Percentiles rank a stretch among this genome's conserved stretches.
These are phyloP conservation scores for Augiades crinisus DNA, from an alignment of 2,888 invertebrate genomes.

Conservation along the genomic window DNA sequence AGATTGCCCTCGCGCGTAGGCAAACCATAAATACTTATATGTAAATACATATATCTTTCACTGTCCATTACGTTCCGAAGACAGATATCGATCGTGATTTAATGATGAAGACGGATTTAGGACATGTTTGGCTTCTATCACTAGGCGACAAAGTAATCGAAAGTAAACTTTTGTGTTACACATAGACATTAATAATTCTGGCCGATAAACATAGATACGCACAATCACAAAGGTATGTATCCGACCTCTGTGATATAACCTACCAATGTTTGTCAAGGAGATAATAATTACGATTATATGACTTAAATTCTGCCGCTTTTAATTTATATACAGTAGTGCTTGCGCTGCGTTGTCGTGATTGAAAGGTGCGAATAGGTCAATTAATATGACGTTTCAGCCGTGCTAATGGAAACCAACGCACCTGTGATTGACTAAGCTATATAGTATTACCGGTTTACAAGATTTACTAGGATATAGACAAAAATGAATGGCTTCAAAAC, in stretches of 20 bases:
- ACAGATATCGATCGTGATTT: conserved; percentile 52
- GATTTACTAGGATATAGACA: too few species aligned
- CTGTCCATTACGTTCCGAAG: conserved; percentile 23
- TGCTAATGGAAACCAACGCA: too few species aligned
- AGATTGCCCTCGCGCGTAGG: not conserved
- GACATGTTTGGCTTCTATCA: conserved; percentile 57
- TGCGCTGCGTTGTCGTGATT: too few species aligned
- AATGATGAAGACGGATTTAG: conserved; percentile 42
- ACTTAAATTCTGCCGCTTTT: too few species aligned
- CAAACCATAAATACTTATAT: conserved; percentile 1
- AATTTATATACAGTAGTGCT: too few species aligned
- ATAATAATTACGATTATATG: too few species aligned
- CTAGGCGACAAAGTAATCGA: conserved; percentile 49
- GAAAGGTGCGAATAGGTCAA: too few species aligned
- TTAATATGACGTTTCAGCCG: too few species aligned
- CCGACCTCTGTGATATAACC: not conserved
- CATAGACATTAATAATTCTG: not conserved
- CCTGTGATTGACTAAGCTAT: too few species aligned
- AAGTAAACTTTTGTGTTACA: not conserved
- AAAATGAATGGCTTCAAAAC: too few species aligned
- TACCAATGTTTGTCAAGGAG: too few species aligned
- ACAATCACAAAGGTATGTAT: not conserved
- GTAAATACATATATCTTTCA: conserved; percentile 3
- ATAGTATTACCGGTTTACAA: too few species aligned
- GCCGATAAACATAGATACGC: not conserved